These are phyloP conservation scores for Archips xylosteana DNA, from an alignment of 2,888 invertebrate species.

Conservation along the genomic window DNA sequence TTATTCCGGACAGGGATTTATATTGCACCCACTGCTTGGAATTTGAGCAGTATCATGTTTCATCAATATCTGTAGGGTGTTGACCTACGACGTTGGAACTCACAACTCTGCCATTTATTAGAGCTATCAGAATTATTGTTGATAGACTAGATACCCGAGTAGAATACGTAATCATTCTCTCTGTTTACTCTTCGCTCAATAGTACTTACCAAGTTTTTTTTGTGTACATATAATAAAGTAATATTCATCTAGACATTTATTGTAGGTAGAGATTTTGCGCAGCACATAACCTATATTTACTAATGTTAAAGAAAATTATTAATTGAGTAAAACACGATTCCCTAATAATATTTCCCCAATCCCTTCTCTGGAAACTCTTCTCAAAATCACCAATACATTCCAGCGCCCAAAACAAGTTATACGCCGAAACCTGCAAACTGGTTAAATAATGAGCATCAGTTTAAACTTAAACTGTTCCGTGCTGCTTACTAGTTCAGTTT, in stretches of 20 bases:
- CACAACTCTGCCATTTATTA: slow-evolving; percentile 53
- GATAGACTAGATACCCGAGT: slow-evolving; percentile 16
- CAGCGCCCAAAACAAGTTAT: neutral
- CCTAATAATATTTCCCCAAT: neutral
- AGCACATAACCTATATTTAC: neutral
- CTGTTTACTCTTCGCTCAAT: neutral
- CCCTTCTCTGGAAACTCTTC: neutral
- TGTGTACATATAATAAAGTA: neutral
- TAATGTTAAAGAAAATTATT: neutral
- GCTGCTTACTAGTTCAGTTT: slow-evolving; percentile 17
- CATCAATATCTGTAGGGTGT: slow-evolving; percentile 69
- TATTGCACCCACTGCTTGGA: slow-evolving; percentile 70
- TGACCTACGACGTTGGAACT: slow-evolving; percentile 51
- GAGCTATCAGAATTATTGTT: slow-evolving; percentile 49
- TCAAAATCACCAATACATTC: neutral
- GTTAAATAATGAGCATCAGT: slow-evolving; percentile 20
- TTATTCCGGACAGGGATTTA: slow-evolving; percentile 75
- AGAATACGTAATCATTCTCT: slow-evolving; percentile 2
- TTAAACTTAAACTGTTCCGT: slow-evolving; percentile 28
- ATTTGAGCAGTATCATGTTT: slow-evolving; percentile 70
- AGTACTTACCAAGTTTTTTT: too few species aligned
- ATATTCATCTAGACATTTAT: neutral
- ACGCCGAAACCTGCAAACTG: neutral
- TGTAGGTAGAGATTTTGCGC: neutral
- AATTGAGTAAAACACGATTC: neutral